Evolutionary conservation across 2,113 vertebrate genomes (phyloP).

Genomic region (Orthochromis malagaraziensis): DNA sequence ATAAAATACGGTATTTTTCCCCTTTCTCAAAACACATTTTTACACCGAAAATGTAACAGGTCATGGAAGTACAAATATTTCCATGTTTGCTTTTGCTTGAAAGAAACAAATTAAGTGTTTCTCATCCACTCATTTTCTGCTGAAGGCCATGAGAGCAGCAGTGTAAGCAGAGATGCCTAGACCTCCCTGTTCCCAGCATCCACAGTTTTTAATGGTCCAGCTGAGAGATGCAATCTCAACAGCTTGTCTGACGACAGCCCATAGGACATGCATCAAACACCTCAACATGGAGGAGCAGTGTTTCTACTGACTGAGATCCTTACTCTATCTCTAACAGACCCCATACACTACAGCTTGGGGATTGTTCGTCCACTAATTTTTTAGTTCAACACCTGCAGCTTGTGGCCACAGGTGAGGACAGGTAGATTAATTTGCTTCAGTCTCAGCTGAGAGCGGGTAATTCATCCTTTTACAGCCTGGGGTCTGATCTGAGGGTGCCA

Average conservation of each 20-base stretch:
- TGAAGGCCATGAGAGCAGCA: background rate
- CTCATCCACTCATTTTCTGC: background rate
- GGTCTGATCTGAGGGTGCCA: background rate
- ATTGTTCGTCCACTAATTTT: background rate
- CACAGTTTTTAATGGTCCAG: background rate
- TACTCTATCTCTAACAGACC: background rate
- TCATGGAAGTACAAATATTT: background rate
- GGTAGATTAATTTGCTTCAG: background rate
- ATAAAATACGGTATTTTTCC: background rate
- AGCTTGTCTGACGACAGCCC: no score
- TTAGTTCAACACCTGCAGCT: background rate
- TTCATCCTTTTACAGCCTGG: background rate
- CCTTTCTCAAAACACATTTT: background rate
- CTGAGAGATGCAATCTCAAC: background rate
- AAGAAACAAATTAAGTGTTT: background rate
- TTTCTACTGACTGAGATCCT: background rate
- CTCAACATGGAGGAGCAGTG: background rate
- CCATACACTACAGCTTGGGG: background rate
- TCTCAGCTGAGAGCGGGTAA: background rate
- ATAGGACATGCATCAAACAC: background rate
- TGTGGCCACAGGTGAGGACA: background rate
- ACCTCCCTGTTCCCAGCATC: background rate
- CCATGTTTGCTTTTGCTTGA: background rate
- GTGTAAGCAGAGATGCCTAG: background rate
- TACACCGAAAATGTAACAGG: background rate